Evolutionary conservation across 2,113 vertebrate species (phyloP), one percentile per base, ranked within the genome.

Genomic region (Sisor rabdophorus): DNA sequence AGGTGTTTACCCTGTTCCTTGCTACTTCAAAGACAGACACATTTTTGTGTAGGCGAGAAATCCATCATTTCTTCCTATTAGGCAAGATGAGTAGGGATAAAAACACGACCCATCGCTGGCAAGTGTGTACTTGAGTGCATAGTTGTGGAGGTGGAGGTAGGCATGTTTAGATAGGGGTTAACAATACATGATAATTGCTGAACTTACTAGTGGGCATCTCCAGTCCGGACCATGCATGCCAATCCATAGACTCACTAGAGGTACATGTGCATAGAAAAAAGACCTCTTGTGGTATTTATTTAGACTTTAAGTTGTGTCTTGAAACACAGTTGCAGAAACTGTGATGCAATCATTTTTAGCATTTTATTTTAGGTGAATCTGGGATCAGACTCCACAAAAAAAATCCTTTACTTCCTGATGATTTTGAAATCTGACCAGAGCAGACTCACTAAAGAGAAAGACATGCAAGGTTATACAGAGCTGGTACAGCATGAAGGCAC

Each of bases 71-170:
- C 75, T 54, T 63, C 56, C 60, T n/a, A 48, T 22, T 65, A 67
- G 76, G 72, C 50, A 71, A 63, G 73, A 10, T 71, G 61, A 81
- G 65, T 30, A 36, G 32, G 73, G 73, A 80, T 75, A 71, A 76
- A n/a, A 81, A 77, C 40, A 73, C 17, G 60, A 58, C 60, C 67
- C 76, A 78, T 82, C 55, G 30, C 50, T 70, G 75, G 77, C 85
- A 86, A 82, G 81, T 77, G 78, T 44, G 54, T 82, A 81, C 85
- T 80, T 84, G 83, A 82, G 53, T 65, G 30, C 78, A 86, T 81
- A 78, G 78, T 79, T 82, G 83, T 69, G 60, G 67, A 75, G 75
- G 76, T 69, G 73, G 52, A 76, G 75, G 68, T 73, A 63, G 79
- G 61, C 69, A 72, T 69, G 67, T 73, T 73, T 76, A 71, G 58